Conservation (phyloP, 2,797 vertebrate species). For the Craterocephalus amniculus region DNA sequence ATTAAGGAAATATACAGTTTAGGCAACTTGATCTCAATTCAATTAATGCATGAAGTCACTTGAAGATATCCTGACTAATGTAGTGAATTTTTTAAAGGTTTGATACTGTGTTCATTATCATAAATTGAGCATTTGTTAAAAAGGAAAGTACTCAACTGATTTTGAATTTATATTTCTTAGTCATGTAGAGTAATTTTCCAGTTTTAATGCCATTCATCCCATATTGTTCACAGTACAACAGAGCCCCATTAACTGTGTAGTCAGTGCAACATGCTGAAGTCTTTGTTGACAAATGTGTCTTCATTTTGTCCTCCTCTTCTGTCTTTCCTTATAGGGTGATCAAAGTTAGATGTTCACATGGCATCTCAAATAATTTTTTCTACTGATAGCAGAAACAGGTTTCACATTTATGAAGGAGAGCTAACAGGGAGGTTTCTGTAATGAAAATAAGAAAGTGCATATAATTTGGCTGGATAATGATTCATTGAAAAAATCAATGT, state of each 20-base stretch:
- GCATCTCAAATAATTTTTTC: background rate
- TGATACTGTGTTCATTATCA: too few relatives aligned
- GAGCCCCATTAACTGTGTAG: background rate
- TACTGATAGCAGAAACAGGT: background rate
- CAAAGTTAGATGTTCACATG: background rate
- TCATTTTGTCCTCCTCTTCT: background rate
- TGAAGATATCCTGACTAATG: background rate
- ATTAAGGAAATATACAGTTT: too few relatives aligned
- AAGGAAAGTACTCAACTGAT: too few relatives aligned
- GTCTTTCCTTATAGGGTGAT: background rate
- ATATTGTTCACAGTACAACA: too few relatives aligned
- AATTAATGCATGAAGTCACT: background rate
- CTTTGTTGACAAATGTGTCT: background rate
- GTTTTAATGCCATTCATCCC: too few relatives aligned
- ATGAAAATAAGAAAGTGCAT: background rate
- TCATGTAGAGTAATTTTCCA: too few relatives aligned
- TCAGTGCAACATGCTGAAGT: background rate
- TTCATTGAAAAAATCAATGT: background rate
- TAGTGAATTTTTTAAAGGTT: too few relatives aligned
- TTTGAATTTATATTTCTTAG: too few relatives aligned
- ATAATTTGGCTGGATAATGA: background rate
- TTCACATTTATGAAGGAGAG: background rate
- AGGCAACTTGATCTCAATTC: background rate
- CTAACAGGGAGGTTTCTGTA: background rate
- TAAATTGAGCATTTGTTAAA: too few relatives aligned